A percentile compares a stretch with the other conserved stretches of the same genome.
These are phyloP conservation scores for Henricia sp. DNA, from an alignment of 53 echinoderm and acorn worm genomes.

Conservation along the genomic window DNA sequence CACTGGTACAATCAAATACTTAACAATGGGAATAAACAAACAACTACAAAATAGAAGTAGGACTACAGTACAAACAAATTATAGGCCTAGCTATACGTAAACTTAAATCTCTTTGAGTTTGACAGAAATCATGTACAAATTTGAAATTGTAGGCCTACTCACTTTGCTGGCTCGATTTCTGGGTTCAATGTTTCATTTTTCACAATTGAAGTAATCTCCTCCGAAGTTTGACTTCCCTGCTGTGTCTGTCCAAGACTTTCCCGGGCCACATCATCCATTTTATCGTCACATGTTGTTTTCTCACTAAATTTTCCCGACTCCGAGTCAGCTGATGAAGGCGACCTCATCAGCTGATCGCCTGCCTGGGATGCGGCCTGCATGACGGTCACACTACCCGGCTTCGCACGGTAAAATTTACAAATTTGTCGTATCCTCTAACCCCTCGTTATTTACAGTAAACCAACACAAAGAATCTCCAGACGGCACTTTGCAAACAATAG, in stretches of 20 bases:
- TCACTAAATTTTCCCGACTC: not conserved
- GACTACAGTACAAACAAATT: too few species aligned
- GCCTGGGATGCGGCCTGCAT: slow-evolving; percentile 53
- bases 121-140: too few species aligned
- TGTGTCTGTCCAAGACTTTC: not conserved
- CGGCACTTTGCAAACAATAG: not conserved
- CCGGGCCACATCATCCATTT: not conserved
- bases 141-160: too few species aligned
- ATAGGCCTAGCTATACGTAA: too few species aligned
- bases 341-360: slow-evolving; percentile 46
- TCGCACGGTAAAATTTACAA: slow-evolving; percentile 23
- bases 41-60: too few species aligned
- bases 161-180: too few species aligned
- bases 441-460: not conserved
- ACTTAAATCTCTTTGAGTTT: too few species aligned
- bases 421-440: not conserved
- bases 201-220: not conserved
- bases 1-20: too few species aligned
- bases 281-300: not conserved
- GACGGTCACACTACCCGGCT: slow-evolving; percentile 24
- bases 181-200: too few species aligned
- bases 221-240: not conserved
- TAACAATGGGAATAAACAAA: too few species aligned
- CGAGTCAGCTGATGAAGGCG: slow-evolving; percentile 44
- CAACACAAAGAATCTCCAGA: not conserved